Conservation (phyloP, 2,113 vertebrate genomes). For the Paedocypris sp. region DNA sequence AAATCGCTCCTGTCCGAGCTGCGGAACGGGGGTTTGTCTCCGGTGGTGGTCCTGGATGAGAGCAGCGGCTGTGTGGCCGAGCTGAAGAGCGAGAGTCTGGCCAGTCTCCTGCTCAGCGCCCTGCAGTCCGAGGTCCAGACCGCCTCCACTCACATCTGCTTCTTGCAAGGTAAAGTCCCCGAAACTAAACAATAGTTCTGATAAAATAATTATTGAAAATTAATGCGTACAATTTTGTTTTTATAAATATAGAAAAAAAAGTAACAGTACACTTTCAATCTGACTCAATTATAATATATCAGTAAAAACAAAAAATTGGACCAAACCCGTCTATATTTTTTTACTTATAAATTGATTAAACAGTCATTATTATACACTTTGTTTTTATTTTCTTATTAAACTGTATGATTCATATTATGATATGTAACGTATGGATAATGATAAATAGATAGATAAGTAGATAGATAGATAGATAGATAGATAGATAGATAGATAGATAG, state of each 20-base stretch:
- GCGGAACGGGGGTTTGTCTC: conserved; percentile 54
- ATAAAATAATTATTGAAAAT: too few species aligned
- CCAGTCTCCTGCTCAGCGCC: conserved; percentile 60
- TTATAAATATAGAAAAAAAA: too few species aligned
- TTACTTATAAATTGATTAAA: not conserved
- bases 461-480: too few species aligned
- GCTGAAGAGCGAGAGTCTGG: conserved; percentile 59
- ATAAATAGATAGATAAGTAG: too few species aligned
- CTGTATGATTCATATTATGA: too few species aligned
- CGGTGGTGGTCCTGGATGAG: conserved; percentile 69
- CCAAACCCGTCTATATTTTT: not conserved
- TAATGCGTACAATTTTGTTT: not conserved
- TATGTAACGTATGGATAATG: too few species aligned
- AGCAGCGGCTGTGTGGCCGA: conserved; percentile 48
- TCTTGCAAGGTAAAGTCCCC: conserved; percentile 59
- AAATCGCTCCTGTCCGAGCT: conserved; percentile 59
- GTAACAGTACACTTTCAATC: not conserved
- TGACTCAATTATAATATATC: not conserved
- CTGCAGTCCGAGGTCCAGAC: conserved; percentile 56
- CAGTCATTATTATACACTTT: too few species aligned
- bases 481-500: too few species aligned
- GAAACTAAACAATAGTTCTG: not conserved
- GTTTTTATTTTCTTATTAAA: too few species aligned
- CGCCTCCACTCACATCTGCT: conserved; percentile 54
- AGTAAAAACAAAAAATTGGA: not conserved